phyloP scores from a whole-genome alignment of 1,140 invertebrate genomes.

The Platyscapa corneri region DNA sequence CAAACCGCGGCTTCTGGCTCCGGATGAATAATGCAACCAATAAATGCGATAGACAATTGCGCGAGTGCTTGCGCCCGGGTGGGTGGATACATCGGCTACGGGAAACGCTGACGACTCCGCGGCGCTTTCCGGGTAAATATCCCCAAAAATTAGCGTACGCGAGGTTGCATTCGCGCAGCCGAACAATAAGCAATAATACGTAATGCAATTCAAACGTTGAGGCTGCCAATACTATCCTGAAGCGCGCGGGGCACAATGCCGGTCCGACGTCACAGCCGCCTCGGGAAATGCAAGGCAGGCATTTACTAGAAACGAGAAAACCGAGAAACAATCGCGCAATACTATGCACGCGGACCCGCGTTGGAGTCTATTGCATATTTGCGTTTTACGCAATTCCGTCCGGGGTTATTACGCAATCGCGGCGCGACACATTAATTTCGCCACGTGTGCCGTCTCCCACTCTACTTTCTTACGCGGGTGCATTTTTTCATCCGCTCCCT shows the following conservation, averaged over 20 bases:
- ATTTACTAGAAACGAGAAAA: constrained; percentile 65
- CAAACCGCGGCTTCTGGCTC: not conserved
- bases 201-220: constrained; percentile 70
- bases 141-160: constrained; percentile 51
- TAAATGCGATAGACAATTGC: not conserved
- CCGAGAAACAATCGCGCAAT: constrained; percentile 69
- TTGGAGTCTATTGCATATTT: constrained; percentile 66
- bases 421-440: constrained; percentile 43
- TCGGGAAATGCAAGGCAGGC: constrained; percentile 67
- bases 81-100: not conserved
- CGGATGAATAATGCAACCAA: too few relatives aligned
- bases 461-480: not conserved
- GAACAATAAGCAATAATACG: constrained; percentile 72
- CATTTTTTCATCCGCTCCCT: not conserved
- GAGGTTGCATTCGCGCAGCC: constrained; percentile 51
- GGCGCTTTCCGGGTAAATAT: constrained; percentile 48
- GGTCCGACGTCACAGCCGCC: too few relatives aligned
- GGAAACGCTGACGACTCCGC: not conserved
- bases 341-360: constrained; percentile 57
- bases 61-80: not conserved
- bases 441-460: not conserved
- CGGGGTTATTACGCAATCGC: constrained; percentile 66
- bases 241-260: constrained; percentile 62
- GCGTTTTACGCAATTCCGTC: constrained; percentile 65
- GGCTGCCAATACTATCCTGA: constrained; percentile 64